Percentiles rank a stretch among this genome's conserved stretches.
Conservation (phyloP, 2,113 vertebrate genomes). For the Nesogale talazaci region DNA sequence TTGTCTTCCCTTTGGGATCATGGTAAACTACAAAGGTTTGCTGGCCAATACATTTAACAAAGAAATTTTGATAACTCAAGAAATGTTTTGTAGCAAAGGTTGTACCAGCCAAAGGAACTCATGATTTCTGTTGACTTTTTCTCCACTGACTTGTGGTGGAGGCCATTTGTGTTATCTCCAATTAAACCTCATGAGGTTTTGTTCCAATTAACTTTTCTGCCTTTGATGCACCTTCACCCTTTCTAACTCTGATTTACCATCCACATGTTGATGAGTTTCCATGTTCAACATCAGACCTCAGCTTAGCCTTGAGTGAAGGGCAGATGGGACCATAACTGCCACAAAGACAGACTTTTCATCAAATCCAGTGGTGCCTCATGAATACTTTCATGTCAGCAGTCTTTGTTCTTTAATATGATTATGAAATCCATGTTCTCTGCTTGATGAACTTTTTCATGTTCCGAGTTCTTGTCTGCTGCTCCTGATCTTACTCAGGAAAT, state of each 20-base stretch:
- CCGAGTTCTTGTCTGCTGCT: neutral
- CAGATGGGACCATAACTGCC: conserved; percentile 6
- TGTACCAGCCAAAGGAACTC: conserved; percentile 39
- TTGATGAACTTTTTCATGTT: neutral
- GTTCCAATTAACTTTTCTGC: neutral
- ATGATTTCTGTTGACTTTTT: conserved; percentile 48
- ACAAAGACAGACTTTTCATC: conserved; percentile 2
- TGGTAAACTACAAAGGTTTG: neutral
- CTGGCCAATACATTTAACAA: conserved; percentile 22
- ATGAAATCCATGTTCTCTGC: neutral
- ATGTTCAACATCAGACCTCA: neutral
- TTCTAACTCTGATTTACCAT: neutral
- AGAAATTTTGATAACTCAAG: conserved; percentile 33
- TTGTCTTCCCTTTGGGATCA: conserved; percentile 5
- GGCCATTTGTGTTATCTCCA: conserved; percentile 51
- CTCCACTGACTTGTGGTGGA: conserved; percentile 42
- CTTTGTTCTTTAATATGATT: neutral
- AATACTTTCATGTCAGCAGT: neutral
- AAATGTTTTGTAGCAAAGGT: conserved; percentile 35
- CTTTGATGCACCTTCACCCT: neutral
- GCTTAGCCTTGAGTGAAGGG: conserved; percentile 34
- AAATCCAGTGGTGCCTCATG: neutral
- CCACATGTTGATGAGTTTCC: neutral
- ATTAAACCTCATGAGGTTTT: conserved; percentile 8
- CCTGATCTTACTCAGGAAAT: neutral